Conservation (phyloP, 2,113 vertebrate genomes). For the Antennarius striatus region DNA sequence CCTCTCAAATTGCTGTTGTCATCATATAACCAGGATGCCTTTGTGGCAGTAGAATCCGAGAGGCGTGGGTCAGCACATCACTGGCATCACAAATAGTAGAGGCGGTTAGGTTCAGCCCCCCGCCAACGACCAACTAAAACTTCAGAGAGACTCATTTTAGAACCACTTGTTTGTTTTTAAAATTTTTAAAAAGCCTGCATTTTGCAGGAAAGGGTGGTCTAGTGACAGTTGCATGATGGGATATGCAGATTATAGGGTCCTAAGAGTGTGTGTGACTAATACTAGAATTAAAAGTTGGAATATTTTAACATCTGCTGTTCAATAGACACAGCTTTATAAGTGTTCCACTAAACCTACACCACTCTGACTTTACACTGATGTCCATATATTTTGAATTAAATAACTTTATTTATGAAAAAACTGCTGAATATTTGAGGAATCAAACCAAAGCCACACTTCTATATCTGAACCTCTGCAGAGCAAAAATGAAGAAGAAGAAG, state of each 20-base stretch:
- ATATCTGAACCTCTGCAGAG: neutral
- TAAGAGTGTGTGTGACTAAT: too few species aligned
- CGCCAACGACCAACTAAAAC: constrained; percentile 26
- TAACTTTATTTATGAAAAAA: neutral
- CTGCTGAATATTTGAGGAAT: neutral
- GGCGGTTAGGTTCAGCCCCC: constrained; percentile 52
- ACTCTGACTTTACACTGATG: too few species aligned
- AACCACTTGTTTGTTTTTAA: too few species aligned
- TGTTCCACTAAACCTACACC: too few species aligned
- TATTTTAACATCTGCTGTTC: neutral
- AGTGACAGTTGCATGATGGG: too few species aligned
- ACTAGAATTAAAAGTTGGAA: neutral
- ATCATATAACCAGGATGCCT: constrained; percentile 75
- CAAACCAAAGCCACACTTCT: neutral
- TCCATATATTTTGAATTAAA: too few species aligned
- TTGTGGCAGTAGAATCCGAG: constrained; percentile 74
- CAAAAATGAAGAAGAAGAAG: too few species aligned
- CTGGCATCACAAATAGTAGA: constrained; percentile 61
- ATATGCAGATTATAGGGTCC: too few species aligned
- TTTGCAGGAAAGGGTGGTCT: too few species aligned
- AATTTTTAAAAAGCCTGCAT: too few species aligned
- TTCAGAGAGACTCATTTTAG: neutral
- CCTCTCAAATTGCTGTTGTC: constrained; percentile 67
- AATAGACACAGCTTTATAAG: too few species aligned
- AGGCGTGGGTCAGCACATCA: constrained; percentile 66